A percentile compares a stretch with the other conserved stretches of the same genome.
phyloP scores from a whole-genome alignment of 2,113 vertebrate species.

The Alectura lathami region DNA sequence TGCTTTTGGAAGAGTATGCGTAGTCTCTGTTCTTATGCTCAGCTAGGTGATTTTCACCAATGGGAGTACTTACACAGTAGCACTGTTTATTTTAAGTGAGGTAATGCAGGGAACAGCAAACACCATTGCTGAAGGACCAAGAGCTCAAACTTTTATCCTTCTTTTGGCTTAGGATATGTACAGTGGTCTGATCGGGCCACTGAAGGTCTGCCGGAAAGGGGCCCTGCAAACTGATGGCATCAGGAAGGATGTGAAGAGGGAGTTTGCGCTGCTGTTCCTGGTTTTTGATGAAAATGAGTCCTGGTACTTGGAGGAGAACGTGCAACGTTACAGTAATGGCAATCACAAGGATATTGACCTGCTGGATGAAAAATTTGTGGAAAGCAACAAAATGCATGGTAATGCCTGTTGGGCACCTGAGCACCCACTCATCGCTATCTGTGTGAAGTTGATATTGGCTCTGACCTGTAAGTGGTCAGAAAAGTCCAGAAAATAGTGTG shows the following conservation, averaged over 20 bases:
- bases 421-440: background rate
- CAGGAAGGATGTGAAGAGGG: slow-evolving; percentile 69
- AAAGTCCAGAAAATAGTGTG: background rate
- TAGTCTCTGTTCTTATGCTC: background rate
- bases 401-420: background rate
- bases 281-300: slow-evolving; percentile 83
- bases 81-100: background rate
- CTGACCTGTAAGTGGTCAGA: background rate
- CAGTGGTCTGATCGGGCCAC: slow-evolving; percentile 78
- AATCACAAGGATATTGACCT: background rate
- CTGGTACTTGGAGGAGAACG: slow-evolving; percentile 81
- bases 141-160: background rate
- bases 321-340: slow-evolving; percentile 44
- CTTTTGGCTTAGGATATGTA: slow-evolving; percentile 70
- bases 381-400: slow-evolving; percentile 86
- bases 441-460: background rate
- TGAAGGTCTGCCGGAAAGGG: slow-evolving; percentile 75
- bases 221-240: slow-evolving; percentile 37
- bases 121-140: background rate
- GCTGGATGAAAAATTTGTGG: slow-evolving; percentile 73
- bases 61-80: background rate
- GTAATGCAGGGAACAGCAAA: background rate
- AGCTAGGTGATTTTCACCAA: background rate
- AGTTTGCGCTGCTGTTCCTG: slow-evolving; percentile 82
- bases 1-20: background rate